Evolutionary conservation across 1,140 invertebrate species (phyloP), one percentile per base, ranked within the genome.

Genomic region (Ips nitidus): DNA sequence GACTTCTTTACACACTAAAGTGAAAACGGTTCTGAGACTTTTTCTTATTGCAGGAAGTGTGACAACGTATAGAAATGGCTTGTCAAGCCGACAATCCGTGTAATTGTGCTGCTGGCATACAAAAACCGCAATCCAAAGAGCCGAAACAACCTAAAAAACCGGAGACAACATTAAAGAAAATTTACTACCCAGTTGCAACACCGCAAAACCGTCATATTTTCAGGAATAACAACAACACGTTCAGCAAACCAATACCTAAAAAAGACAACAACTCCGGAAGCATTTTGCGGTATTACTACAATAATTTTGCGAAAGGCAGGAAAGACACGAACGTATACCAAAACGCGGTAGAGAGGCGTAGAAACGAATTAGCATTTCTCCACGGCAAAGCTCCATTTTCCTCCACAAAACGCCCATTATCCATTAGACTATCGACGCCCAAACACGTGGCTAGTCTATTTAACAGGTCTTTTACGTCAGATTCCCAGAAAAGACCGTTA

Each of bases 351-450:
- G 77, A 74, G 38, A 62, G 74, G 65, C 78, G 80, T 61, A 80
- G 78, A 65, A 78, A 77, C 72, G 82, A 84, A 66, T 76, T 80
- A 60, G 81, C 82, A 66, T 79, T 75, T 45, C 73, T 75, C 4
- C 80, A 71, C 75, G 79, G 77, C 78, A 84, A 80, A 80, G 82
- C 76, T 70, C 83, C 73, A 74, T 83, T 78, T 76, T 84, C 83
- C 61, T 84, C 83, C 38, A 83, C 83, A 66, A 84, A 83, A 74
- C 80, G 83, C 0, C 83, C 83, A 0, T 70, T 84, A 58, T 75
- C 79, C 3, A 76, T 80, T 45, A 70, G 78, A 66, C 74, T 84
- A n/a, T 81, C 77, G 1, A 78, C 79, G 7, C 76, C 78, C 4
- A 78, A 80, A 68, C 76, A 77, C 66, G 69, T 77, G 38, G 59